Evolutionary conservation across 2,113 vertebrate species (phyloP).

Genomic region (Chionodraco myersi): DNA sequence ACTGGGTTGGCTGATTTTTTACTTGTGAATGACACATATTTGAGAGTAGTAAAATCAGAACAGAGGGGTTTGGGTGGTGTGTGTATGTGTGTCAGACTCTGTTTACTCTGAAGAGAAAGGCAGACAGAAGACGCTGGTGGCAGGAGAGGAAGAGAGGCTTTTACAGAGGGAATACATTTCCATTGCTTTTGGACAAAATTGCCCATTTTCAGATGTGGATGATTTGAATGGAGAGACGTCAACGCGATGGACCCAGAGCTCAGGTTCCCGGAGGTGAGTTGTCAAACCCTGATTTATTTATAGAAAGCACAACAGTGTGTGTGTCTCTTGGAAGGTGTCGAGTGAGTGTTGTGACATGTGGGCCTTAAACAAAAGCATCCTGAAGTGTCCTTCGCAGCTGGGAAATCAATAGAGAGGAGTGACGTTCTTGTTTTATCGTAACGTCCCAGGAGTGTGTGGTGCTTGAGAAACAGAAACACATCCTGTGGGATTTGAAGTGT

Average conservation of each 20-base stretch:
- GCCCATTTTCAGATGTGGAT: neutral
- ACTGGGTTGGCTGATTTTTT: constrained; percentile 72
- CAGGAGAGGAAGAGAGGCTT: constrained; percentile 20
- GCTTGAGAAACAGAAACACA: constrained; percentile 43
- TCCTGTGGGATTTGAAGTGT: constrained; percentile 45
- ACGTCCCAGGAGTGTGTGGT: constrained; percentile 22
- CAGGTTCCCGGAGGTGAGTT: constrained; percentile 73
- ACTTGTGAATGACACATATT: constrained; percentile 72
- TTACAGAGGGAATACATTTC: neutral
- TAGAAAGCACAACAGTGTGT: neutral
- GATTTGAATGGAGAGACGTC: constrained; percentile 20
- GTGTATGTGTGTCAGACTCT: constrained; percentile 45
- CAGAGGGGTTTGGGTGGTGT: constrained; percentile 40
- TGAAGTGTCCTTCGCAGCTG: neutral
- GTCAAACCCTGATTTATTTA: constrained; percentile 7
- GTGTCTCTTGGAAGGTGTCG: neutral
- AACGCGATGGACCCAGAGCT: constrained; percentile 70
- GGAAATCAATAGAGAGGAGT: neutral
- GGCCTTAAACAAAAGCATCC: neutral
- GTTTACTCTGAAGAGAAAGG: constrained; percentile 61
- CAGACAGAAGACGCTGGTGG: constrained; percentile 20
- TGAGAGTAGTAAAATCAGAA: constrained; percentile 60
- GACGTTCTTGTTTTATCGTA: constrained; percentile 15
- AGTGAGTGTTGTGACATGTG: constrained; percentile 3
- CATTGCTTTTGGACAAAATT: neutral